Base-by-base conservation (phyloP, 2,888 invertebrate species). In the Trichogramma evanescens region DNA sequence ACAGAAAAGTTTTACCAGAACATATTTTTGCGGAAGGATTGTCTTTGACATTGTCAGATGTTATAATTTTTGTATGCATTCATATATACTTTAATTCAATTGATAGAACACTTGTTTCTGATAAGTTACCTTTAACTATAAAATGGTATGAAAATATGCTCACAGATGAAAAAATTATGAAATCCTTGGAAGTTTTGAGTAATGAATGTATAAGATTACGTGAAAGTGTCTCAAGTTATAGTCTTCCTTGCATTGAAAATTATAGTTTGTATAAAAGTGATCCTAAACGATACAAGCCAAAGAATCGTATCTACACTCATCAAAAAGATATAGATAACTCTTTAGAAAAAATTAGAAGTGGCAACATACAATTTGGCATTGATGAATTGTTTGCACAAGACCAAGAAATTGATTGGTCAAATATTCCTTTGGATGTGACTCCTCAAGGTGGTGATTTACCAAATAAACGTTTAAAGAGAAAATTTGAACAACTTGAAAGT, bases 401-500 rank as follows among this genome's bases (percentile, higher is more conserved):
- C 38, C 62, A 79, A 4, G 61, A 67, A 8, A 82, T 91, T 58
- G 81, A 88, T 68, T 94, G 94, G 93, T 74, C 79, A 5, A 70
- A 80, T 10, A 82, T 94, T 54, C 93, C 94, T 0, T 77, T 83
- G 45, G 86, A 87, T 9, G 88, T 88, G 0, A 87, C 88, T 71
- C 94, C 93, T 5, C 83, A 83, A 68, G 88, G 88, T 60, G 93
- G 93, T 0, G 85, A 89, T 50, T 79, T 95, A 57, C 95, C 95
- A 0, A 80, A 82, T 67, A 82, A 83, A 41, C 84, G 95, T 59
- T 81, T 89, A 6, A 78, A 81, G 13, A 82, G 93, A 55, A 96
- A 96, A 80, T 87, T 89, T 44, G 86, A 93, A 67, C 96, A 96
- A 73, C 75, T 96, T 46, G 89, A 93, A 77, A 95, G 91, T 75